These are phyloP conservation scores for Buphagus erythrorhynchus DNA, from an alignment of 2,797 vertebrate genomes.

Conservation along the genomic window DNA sequence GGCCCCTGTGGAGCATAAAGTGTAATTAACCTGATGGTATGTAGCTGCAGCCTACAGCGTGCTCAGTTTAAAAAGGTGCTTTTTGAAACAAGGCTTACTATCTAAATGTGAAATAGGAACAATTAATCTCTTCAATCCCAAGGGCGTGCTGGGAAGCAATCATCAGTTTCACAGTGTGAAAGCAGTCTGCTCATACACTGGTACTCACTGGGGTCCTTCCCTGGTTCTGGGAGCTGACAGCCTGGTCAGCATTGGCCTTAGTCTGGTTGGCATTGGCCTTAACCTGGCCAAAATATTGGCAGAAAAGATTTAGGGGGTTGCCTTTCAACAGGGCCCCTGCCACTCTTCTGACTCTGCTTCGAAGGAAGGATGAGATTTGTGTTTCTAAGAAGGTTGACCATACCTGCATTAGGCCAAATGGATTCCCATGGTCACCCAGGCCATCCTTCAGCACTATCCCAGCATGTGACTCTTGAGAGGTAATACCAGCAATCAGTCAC, in stretches of 20 bases:
- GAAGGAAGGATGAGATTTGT: background rate
- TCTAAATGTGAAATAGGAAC: background rate
- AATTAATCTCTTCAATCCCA: background rate
- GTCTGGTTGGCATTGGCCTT: background rate
- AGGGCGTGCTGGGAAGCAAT: background rate
- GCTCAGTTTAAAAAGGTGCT: background rate
- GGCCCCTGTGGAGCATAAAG: background rate
- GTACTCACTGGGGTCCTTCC: background rate
- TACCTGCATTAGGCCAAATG: conserved; percentile 70
- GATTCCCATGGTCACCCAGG: background rate
- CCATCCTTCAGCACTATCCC: background rate
- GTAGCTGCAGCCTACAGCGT: background rate
- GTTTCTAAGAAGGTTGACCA: background rate
- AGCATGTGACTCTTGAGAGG: conserved; percentile 52
- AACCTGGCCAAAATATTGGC: background rate
- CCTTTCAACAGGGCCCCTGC: background rate
- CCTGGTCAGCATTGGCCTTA: background rate
- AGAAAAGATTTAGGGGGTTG: background rate
- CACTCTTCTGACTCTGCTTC: background rate
- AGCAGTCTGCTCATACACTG: background rate
- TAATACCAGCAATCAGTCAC: conserved; percentile 55
- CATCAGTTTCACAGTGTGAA: background rate
- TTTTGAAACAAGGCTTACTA: background rate
- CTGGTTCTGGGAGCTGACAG: background rate
- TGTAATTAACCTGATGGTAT: background rate